Evolutionary conservation across 1,140 invertebrate genomes (phyloP).

Genomic region (Drosophila rufa): DNA sequence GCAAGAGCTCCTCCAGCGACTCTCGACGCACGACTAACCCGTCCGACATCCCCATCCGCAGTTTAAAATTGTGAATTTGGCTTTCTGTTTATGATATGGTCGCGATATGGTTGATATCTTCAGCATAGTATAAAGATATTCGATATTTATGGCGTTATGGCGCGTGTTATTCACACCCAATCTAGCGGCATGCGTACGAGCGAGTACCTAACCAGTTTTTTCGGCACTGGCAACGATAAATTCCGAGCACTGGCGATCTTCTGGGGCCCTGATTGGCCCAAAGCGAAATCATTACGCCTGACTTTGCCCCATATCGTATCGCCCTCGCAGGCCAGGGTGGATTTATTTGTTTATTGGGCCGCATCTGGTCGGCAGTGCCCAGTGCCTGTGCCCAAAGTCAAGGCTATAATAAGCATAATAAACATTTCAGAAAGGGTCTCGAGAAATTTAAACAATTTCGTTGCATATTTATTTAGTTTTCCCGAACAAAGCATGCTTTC

Average conservation of each 20-base stretch:
- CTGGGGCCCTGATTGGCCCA: conserved; percentile 19
- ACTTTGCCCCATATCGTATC: conserved; percentile 46
- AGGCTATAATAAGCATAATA: background rate
- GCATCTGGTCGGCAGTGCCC: conserved; percentile 30
- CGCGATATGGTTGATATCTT: conserved; percentile 44
- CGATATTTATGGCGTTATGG: conserved; percentile 41
- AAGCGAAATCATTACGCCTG: conserved; percentile 33
- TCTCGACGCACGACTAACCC: conserved; percentile 22
- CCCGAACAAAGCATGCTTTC: background rate
- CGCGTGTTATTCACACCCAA: conserved; percentile 24
- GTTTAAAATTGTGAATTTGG: conserved; percentile 28
- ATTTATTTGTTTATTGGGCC: conserved; percentile 35
- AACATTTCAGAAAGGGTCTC: background rate
- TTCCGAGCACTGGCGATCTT: conserved; percentile 6
- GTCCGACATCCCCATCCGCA: conserved; percentile 10
- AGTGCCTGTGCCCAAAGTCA: conserved; percentile 8
- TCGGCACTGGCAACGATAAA: conserved; percentile 27
- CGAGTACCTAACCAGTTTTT: conserved; percentile 3
- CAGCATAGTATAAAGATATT: conserved; percentile 58
- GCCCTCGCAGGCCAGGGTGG: conserved; percentile 16
- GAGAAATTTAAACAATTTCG: background rate
- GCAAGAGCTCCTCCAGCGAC: conserved; percentile 34
- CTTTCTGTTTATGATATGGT: conserved; percentile 21
- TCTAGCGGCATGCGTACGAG: conserved; percentile 18
- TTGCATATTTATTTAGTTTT: background rate